phyloP scores from a whole-genome alignment of 92 coral and sea anemone species.

The Paragorgia papillata region DNA sequence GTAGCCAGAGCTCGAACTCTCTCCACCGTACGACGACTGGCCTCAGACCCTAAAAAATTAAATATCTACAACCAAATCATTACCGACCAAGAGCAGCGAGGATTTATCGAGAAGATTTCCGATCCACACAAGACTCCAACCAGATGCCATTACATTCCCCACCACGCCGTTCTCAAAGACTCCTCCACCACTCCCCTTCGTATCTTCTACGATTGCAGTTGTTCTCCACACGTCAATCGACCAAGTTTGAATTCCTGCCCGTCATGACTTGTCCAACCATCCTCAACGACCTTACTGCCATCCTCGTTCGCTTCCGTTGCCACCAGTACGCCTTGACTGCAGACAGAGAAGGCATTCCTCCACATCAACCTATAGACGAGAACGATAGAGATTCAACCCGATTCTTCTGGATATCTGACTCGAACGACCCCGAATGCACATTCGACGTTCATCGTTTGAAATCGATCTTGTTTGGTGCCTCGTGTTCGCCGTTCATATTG shows the following conservation, averaged over 20 bases:
- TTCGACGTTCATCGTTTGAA: conserved; percentile 53
- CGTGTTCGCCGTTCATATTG: conserved; percentile 59
- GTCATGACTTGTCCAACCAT: conserved; percentile 50
- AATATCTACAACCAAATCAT: too few relatives aligned
- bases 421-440: conserved; percentile 49
- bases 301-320: conserved; percentile 59
- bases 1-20: too few relatives aligned
- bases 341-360: conserved; percentile 64
- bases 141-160: too few relatives aligned
- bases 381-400: conserved; percentile 52
- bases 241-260: conserved; percentile 57
- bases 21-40: too few relatives aligned
- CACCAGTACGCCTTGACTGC: conserved; percentile 51
- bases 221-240: conserved; percentile 5
- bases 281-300: conserved; percentile 52
- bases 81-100: too few relatives aligned
- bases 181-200: too few relatives aligned
- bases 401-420: conserved; percentile 52
- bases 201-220: conserved; percentile 60
- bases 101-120: too few relatives aligned
- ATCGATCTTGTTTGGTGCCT: conserved; percentile 53
- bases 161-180: too few relatives aligned
- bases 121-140: too few relatives aligned
- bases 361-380: conserved; percentile 43
- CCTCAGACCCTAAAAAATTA: too few relatives aligned